A percentile compares a stretch with the other conserved stretches of the same genome.
phyloP scores from a whole-genome alignment of 2,797 vertebrate species.

The Chloroceryle amazona region DNA sequence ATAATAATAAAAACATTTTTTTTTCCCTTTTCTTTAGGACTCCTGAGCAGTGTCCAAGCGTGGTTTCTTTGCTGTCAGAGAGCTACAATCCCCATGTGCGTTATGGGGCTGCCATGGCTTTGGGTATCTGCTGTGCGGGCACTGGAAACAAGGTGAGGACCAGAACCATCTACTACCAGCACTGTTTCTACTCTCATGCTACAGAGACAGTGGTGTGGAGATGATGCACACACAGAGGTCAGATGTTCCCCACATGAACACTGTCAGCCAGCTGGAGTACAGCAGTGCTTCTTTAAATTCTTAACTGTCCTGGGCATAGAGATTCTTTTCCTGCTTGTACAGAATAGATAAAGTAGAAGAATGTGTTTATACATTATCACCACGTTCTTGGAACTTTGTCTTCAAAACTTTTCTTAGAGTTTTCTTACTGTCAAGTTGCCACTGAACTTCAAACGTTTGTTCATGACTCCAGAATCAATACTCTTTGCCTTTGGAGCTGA shows the following conservation, averaged over 20 bases:
- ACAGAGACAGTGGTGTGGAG: background rate
- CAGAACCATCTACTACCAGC: background rate
- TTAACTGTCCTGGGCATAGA: background rate
- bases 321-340: background rate
- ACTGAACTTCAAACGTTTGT: background rate
- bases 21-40: slow-evolving; percentile 83
- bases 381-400: background rate
- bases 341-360: background rate
- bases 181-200: background rate
- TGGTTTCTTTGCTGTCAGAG: slow-evolving; percentile 96
- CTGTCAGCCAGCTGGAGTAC: background rate
- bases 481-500: background rate
- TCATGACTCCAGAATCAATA: background rate
- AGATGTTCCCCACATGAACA: background rate
- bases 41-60: slow-evolving; percentile 98
- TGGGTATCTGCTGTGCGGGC: slow-evolving; percentile 99
- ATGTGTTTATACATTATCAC: background rate
- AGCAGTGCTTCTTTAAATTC: background rate
- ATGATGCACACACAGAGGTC: background rate
- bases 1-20: background rate
- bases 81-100: slow-evolving; percentile 99
- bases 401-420: background rate
- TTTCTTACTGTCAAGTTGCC: background rate
- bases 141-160: slow-evolving; percentile 95
- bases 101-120: slow-evolving; percentile 96